A percentile compares a stretch with the other conserved stretches of the same genome.
phyloP scores from a whole-genome alignment of 2,113 vertebrate genomes.

The Tricholaema leucomelas region DNA sequence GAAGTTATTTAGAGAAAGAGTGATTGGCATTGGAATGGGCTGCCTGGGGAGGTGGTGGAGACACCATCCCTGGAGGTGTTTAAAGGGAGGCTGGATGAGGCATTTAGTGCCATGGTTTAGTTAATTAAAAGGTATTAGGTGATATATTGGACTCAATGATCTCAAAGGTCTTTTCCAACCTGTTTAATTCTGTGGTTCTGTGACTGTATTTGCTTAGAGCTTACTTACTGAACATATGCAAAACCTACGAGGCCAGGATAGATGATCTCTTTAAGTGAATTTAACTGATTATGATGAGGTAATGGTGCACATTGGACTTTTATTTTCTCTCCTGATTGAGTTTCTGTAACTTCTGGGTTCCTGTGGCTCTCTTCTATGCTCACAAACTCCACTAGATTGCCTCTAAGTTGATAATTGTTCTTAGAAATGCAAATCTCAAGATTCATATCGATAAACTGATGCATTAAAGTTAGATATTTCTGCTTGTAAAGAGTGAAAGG shows the following conservation, averaged over 20 bases:
- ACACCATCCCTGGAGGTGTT: no score
- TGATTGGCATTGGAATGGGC: no score
- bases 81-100: no score
- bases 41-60: no score
- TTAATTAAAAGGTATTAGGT: no score
- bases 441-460: not conserved
- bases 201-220: not conserved
- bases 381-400: not conserved
- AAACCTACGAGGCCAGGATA: not conserved
- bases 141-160: no score
- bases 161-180: no score
- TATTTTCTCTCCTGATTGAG: not conserved
- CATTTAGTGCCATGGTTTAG: no score
- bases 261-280: not conserved
- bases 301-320: not conserved
- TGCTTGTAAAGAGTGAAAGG: not conserved
- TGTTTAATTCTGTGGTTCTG: not conserved
- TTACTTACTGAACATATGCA: not conserved
- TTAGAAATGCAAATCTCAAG: not conserved
- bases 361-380: not conserved
- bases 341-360: not conserved
- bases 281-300: not conserved
- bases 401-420: not conserved
- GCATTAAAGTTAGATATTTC: not conserved
- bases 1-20: no score